Evolutionary conservation across 2,888 invertebrate genomes (phyloP).

Genomic region (Venusia cambrica): DNA sequence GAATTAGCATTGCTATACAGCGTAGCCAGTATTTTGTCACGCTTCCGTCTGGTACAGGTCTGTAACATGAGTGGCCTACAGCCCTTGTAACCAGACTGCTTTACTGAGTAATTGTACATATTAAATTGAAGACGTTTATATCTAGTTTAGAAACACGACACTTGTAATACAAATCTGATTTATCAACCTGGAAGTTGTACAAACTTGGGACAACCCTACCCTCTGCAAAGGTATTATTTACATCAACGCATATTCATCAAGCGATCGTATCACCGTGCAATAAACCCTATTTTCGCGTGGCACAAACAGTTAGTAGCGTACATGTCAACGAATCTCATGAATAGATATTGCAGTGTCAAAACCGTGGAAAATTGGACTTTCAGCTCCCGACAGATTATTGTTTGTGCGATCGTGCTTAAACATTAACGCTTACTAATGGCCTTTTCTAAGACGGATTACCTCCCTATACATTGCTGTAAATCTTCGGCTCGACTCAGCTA

Average conservation of each 20-base stretch:
- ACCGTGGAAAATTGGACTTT: slow-evolving; percentile 65
- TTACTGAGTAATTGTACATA: no score
- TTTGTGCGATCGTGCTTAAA: slow-evolving; percentile 37
- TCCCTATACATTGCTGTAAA: neutral
- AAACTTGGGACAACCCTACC: slow-evolving; percentile 26
- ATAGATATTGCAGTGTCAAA: slow-evolving; percentile 71
- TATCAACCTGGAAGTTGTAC: slow-evolving; percentile 18
- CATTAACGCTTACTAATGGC: slow-evolving; percentile 13
- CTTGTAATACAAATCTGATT: slow-evolving; percentile 11
- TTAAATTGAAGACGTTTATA: no score
- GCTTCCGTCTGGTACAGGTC: no score
- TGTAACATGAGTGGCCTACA: no score
- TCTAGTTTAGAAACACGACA: no score
- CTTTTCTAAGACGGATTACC: neutral
- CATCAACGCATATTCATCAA: slow-evolving; percentile 17
- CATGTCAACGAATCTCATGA: slow-evolving; percentile 60
- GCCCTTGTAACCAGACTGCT: no score
- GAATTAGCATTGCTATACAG: no score
- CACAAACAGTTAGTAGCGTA: slow-evolving; percentile 26
- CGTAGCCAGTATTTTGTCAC: no score
- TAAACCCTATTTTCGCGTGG: slow-evolving; percentile 23
- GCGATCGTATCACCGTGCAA: slow-evolving; percentile 15
- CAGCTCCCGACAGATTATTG: slow-evolving; percentile 46
- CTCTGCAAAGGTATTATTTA: slow-evolving; percentile 31
- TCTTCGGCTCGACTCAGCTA: slow-evolving; percentile 1